Evolutionary conservation across 1,140 invertebrate species (phyloP).

Genomic region (Pantala flavescens): DNA sequence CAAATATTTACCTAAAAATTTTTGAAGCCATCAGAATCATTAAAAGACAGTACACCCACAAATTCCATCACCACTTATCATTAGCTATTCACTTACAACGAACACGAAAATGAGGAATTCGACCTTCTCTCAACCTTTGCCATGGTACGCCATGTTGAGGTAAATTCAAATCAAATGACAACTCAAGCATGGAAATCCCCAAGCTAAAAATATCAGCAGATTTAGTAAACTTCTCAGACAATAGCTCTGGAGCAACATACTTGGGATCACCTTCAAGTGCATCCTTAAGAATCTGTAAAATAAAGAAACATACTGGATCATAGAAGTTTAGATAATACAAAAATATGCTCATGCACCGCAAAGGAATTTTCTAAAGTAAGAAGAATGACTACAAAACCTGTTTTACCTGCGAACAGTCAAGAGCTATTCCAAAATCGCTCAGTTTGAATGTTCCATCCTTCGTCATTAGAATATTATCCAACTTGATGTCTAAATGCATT

Average conservation of each 20-base stretch:
- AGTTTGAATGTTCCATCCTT: slow-evolving; percentile 53
- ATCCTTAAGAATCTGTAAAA: slow-evolving; percentile 29
- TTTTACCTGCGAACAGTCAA: slow-evolving; percentile 48
- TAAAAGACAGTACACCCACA: no score
- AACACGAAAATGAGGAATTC: neutral
- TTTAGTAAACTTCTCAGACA: slow-evolving; percentile 50
- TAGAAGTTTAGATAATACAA: neutral
- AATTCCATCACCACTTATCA: no score
- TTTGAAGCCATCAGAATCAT: no score
- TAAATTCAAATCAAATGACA: slow-evolving; percentile 58
- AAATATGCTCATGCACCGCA: neutral
- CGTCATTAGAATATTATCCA: slow-evolving; percentile 59
- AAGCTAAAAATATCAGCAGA: slow-evolving; percentile 55
- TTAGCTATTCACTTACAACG: neutral
- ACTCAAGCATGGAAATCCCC: slow-evolving; percentile 61
- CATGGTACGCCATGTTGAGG: slow-evolving; percentile 55
- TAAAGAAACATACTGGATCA: neutral
- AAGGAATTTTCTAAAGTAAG: neutral
- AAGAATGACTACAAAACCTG: neutral
- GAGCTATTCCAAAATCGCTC: slow-evolving; percentile 63
- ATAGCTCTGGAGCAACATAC: slow-evolving; percentile 61
- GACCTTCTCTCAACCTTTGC: slow-evolving; percentile 50
- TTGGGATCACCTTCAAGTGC: slow-evolving; percentile 63
- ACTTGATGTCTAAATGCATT: slow-evolving; percentile 66
- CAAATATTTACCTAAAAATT: no score